Evolutionary conservation across 2,888 invertebrate genomes (phyloP), one percentile per base, ranked within the genome.

Genomic region (Tubiluchus corallicola): DNA sequence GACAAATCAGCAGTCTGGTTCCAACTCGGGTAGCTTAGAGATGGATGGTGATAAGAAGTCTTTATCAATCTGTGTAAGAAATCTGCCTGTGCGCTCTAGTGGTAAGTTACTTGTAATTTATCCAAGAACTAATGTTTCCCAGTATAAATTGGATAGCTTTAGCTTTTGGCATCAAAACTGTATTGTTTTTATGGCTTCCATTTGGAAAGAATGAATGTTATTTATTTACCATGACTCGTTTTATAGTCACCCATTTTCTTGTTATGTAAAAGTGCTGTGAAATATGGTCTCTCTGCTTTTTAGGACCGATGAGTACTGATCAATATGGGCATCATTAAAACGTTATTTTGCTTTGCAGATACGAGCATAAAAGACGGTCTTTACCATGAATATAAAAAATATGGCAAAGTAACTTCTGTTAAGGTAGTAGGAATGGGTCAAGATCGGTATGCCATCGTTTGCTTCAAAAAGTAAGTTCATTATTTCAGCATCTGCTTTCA

Each of bases 341-440:
- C n/a, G n/a, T n/a, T n/a, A n/a, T n/a, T n/a, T n/a, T n/a, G 13
- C 15, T 18, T 18, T 51, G 2, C 55, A 58, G 92, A 92, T 67
- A 85, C 87, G 56, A 90, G 88, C 58, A 71, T 94, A 55, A 87
- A 92, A 70, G 94, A 94, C 70, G 94, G 92, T 53, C 76, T 94
- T 54, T 94, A 87, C 70, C 92, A 94, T 70, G 92, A 92, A 69
- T 94, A 92, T 73, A 94, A 94, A 72, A 94, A 92, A 64, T 87
- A 90, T 68, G 94, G 92, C 51, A 92, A 92, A 70, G 90, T 92
- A 57, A 83, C 84, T 55, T 84, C 85, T 75, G 88, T 92, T 47
- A 82, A 82, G 65, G 82, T 94, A 49, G 82, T 84, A 50, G 92
- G 90, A 18, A 80, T 83, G 57, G 85, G 81, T 53, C 77, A 80